Base-by-base conservation (phyloP, 2,113 vertebrate genomes). In the Phylloscopus trochiloides region DNA sequence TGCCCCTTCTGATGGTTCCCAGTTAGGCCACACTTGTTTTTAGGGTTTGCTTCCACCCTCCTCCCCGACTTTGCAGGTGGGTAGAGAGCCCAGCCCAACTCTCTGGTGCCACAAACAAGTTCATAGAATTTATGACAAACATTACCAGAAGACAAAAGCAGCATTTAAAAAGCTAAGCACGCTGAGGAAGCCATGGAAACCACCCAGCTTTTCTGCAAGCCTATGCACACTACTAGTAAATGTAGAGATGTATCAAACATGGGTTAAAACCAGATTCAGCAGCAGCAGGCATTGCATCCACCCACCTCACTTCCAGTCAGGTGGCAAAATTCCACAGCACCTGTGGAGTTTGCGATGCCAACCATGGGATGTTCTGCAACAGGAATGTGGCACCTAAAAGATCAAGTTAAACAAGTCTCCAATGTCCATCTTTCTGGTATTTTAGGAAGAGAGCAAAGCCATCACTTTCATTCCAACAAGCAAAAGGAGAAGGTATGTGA, bases 351-450 rank as follows among this genome's bases (percentile, higher is more conserved):
- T 16, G 98, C 99, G 51, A 99, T 92, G 28, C 98, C 99, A 92
- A 99, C 93, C 84, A 99, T 74, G 10, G 98, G 97, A 51, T 86
- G 95, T 42, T 97, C 98, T 3, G 97, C 98, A 72, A 99, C 82
- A 0, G 97, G 98, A 51, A 99, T 5, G 3, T 99, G 99, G 94
- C 99, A 99, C 99, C 99, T 99, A 47, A 31, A 72, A 96, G 48
- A 89, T 45, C 29, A 84, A 83, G 57, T 90, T 34, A 67, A 86
- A 36, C 32, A 72, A 32, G 8, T 17, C 40, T 25, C 38, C 16
- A 68, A 11, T 3, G 6, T 31, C 65, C 25, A 6, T 5, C 19
- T 34, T 43, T n/a, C 24, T 66, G 31, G 16, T 17, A 25, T 47
- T 73, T 54, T 21, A 84, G 51, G 28, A 50, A 9, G 20, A 79